Base-by-base conservation (phyloP, 2,888 invertebrate species). In the Trichogramma evanescens region DNA sequence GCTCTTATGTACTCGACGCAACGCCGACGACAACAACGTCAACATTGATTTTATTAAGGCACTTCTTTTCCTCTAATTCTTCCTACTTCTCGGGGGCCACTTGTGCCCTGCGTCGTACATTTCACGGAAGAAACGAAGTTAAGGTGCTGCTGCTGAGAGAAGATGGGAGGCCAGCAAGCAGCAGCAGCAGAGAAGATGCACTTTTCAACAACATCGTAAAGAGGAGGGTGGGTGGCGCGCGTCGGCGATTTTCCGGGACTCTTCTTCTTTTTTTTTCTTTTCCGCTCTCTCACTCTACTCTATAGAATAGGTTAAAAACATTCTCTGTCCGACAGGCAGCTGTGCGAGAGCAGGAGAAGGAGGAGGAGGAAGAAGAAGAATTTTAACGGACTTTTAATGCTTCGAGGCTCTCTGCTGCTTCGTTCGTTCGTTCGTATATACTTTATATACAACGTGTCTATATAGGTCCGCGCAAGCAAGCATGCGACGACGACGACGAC, bases 351-450 rank as follows among this genome's bases (percentile, higher is more conserved):
- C 5, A 9, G n/a, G 9, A 46, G 26, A 46, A 6, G 39, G 10
- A 46, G 26, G 54, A 6, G 39, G 10, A 44, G 51, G 13, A 13
- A 44, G 43, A 26, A 39, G 42, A 56, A 51, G 50, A 59, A 50
- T 59, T 59, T 59, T 59, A 59, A 59, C 59, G 43, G 55, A 59
- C 59, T 59, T 59, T 59, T 59, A 59, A 59, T 59, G 52, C 59
- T 42, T 48, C 26, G 26, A 26, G 26, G 26, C 13, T 13, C 13
- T 13, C 13, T 13, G 13, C 26, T 26, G 26, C 26, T 26, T 26
- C 26, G 26, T 26, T 3, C 26, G 26, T 26, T 26, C 26, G 26
- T 26, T 26, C 26, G 26, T 26, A 26, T 26, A 26, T 26, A 26
- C 26, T 26, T 26, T 26, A 26, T 26, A 26, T 26, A 26, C 26